Base-by-base conservation (phyloP, 2,113 vertebrate genomes). In the Taxidea taxus region DNA sequence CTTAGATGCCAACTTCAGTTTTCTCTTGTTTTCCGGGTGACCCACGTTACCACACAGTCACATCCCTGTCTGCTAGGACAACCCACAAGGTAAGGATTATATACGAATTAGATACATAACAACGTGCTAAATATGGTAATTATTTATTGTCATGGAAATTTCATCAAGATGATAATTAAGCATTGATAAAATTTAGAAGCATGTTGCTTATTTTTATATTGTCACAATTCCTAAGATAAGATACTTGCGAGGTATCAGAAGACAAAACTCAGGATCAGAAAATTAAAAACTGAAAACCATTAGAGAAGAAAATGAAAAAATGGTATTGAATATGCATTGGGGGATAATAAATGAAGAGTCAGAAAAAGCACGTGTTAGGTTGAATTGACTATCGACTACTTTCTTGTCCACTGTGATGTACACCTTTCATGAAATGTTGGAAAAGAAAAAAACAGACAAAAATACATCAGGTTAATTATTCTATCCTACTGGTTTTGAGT, bases 221-320 rank as follows among this genome's bases (percentile, higher is more conserved):
- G n/a, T 77, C 15, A 12, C 42, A 5, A 6, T 87, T 74, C 81
- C 39, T 62, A 86, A 78, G 51, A 84, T 27, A 70, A 95, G 70
- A 49, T 88, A 54, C 44, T n/a, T 77, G 9, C 23, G 25, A 20
- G 37, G 27, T 81, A 16, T 81, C 47, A 82, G 58, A 66, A 90
- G 81, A 81, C n/a, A 75, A 68, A 93, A 51, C 27, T 75, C 51
- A 49, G 34, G 18, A 39, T 58, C 18, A 56, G 18, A 84, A 93
- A 75, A 58, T 31, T 14, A n/a, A 49, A 80, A 58, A 49, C 12
- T 16, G 39, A 58, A 90, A 86, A 2, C 56, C 64, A 37, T 25
- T n/a, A 64, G n/a, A 49, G 27, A 95, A n/a, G 27, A 92, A 90
- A 95, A 84, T 44, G 15, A 85, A 37, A 47, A 78, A 25, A 47